Evolutionary conservation across 2,113 vertebrate genomes (phyloP).

Genomic region (Leuciscus idus): DNA sequence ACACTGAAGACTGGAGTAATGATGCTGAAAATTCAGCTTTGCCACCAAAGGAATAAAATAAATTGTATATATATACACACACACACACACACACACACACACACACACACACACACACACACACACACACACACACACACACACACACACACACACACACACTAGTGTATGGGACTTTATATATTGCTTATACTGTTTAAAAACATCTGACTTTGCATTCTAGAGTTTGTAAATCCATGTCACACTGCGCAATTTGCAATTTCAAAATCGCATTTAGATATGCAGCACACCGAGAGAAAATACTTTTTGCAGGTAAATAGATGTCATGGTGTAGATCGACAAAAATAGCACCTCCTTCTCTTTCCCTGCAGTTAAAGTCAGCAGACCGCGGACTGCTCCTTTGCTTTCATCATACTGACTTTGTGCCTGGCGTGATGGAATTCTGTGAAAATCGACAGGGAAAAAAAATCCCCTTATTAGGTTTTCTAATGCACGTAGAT

Average conservation of each 20-base stretch:
- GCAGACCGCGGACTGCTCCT: neutral
- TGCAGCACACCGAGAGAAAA: neutral
- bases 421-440: neutral
- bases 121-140: too few species aligned
- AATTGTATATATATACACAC: too few species aligned
- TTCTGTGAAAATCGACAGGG: constrained; percentile 10
- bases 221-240: constrained; percentile 10
- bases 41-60: neutral
- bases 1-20: too few species aligned
- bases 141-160: neutral
- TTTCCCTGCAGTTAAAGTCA: neutral
- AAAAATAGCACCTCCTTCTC: constrained; percentile 17
- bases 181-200: constrained; percentile 1
- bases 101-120: too few species aligned
- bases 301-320: constrained; percentile 2
- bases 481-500: constrained; percentile 46
- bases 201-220: constrained; percentile 23
- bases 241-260: neutral
- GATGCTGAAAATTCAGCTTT: neutral
- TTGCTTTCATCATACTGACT: constrained; percentile 21
- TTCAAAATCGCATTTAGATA: constrained; percentile 14
- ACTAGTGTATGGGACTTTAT: neutral
- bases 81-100: too few species aligned
- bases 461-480: constrained; percentile 35
- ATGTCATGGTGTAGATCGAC: neutral